phyloP scores from a whole-genome alignment of 2,113 vertebrate genomes.

The Indicator indicator region DNA sequence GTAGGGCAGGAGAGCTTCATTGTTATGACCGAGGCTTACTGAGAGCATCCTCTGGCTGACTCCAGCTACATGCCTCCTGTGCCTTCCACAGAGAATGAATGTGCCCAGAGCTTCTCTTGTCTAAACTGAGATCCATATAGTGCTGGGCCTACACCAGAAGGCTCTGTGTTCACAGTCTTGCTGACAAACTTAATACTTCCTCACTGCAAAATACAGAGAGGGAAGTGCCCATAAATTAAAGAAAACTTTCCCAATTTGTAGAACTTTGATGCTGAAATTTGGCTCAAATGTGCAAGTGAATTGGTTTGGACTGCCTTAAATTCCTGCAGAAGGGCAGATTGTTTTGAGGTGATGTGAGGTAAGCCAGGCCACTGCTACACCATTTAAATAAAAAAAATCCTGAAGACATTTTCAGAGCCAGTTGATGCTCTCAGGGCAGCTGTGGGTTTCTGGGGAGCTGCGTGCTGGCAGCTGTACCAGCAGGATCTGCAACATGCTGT shows the following conservation, averaged over 20 bases:
- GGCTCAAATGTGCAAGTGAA: neutral
- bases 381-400: neutral
- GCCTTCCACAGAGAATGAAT: neutral
- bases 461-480: neutral
- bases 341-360: neutral
- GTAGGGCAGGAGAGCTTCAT: fast-evolving
- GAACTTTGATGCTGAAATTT: neutral
- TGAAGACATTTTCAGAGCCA: conserved; percentile 4
- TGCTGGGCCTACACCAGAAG: neutral
- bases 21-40: neutral
- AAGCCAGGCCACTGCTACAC: neutral
- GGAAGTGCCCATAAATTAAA: neutral
- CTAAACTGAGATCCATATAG: neutral
- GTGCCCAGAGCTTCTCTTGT: neutral
- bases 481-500: conserved; percentile 34
- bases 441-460: neutral
- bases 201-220: neutral
- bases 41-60: neutral
- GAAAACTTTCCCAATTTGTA: neutral
- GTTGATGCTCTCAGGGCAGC: neutral
- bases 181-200: neutral
- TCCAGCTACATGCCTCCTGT: neutral
- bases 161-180: no score
- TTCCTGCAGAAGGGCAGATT: neutral
- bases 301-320: neutral